Base-by-base conservation (phyloP, 2,888 invertebrate species). In the Archips crataeganus region DNA sequence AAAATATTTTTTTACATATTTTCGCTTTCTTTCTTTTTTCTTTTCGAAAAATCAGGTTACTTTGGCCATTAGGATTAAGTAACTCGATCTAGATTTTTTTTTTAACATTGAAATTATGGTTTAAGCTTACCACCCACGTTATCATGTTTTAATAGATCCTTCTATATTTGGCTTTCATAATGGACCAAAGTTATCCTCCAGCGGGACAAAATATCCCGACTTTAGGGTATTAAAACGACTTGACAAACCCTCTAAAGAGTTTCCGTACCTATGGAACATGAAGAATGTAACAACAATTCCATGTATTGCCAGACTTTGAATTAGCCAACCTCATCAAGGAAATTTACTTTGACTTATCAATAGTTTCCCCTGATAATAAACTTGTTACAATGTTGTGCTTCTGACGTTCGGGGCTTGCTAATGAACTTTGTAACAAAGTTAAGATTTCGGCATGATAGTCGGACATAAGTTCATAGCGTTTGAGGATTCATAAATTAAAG, bases 401-500 rank as follows among this genome's bases (percentile, higher is more conserved):
- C 64, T 65, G 73, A 74, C 73, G 64, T 74, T 69, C 64, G 60
- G 64, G 64, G 51, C 49, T 74, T 74, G 60, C 69, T 74, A 69
- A 74, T 65, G 73, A 74, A 74, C 64, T 74, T 74, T 32, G 32
- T 64, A 74, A 74, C 64, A 45, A 74, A 74, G 69, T 74, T 74
- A 65, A 74, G 73, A 74, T 74, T 74, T 69, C 45, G 73, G 23
- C 42, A 69, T 74, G 73, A 74, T 69, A 74, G 68, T 73, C 57
- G 42, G 64, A 68, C 62, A 23, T 60, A 60, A 69, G 69, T 73
- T 68, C 32, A 69, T 15, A 36, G 68, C 32, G 60, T 73, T 69
- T 69, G 69, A 69, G 51, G 59, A 71, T 65, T 65, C 51, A 69
- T 45, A 59, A 65, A 67, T 71, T 54, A 32, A 23, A 69, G 67